phyloP scores from a whole-genome alignment of 1,140 invertebrate species.

The Scaptomyza pallida region DNA sequence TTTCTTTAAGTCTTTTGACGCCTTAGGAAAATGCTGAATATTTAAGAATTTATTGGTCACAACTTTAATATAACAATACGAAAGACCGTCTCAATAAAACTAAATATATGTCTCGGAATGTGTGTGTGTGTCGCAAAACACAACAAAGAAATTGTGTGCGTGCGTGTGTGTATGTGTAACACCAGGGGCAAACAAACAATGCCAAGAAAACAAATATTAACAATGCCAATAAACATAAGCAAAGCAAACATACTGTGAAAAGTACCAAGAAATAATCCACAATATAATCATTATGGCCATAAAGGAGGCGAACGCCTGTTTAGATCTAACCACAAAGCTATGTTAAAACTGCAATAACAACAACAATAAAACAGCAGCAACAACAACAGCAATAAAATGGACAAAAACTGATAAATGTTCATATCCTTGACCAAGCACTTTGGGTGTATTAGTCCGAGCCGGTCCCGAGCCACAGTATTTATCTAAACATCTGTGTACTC shows the following conservation, averaged over 20 bases:
- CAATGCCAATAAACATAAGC: conserved; percentile 74
- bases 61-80: conserved; percentile 48
- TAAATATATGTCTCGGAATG: conserved; percentile 65
- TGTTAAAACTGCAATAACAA: conserved; percentile 77
- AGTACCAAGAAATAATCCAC: conserved; percentile 66
- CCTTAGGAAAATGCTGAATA: conserved; percentile 11
- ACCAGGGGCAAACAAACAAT: conserved; percentile 69
- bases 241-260: conserved; percentile 39
- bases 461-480: conserved; percentile 47
- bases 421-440: conserved; percentile 34
- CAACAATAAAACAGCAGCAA: conserved; percentile 44
- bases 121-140: conserved; percentile 7
- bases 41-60: background rate
- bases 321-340: conserved; percentile 48
- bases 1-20: conserved; percentile 26
- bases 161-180: conserved; percentile 54
- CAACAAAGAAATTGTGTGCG: conserved; percentile 10
- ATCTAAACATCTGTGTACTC: conserved; percentile 58
- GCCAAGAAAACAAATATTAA: conserved; percentile 71
- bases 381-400: conserved; percentile 11
- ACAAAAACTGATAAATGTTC: conserved; percentile 51
- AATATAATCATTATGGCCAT: conserved; percentile 78
- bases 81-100: conserved; percentile 63
- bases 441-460: conserved; percentile 40
- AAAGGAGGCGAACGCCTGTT: conserved; percentile 56